Percentiles rank a stretch among this genome's conserved stretches.
Conservation (phyloP, 2,797 vertebrate genomes). For the Myotis planiceps region DNA sequence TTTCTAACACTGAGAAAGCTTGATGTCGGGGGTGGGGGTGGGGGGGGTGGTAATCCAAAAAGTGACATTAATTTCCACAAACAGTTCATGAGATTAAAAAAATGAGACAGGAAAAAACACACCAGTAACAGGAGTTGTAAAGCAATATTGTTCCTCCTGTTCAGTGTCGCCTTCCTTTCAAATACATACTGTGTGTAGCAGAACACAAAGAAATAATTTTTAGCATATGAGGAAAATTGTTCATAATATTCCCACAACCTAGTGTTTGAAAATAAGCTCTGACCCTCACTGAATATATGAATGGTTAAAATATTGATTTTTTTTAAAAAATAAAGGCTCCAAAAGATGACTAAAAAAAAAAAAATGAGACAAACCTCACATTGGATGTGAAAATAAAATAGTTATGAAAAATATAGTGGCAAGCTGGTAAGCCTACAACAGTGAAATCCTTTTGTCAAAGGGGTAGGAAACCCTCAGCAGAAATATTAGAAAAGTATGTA, state of each 20-base stretch:
- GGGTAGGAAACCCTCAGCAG: background rate
- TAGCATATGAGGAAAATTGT: constrained; percentile 73
- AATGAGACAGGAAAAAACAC: background rate
- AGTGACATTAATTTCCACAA: constrained; percentile 5
- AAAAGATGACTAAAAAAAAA: constrained; percentile 33
- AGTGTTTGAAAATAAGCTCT: constrained; percentile 51
- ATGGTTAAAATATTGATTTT: constrained; percentile 71
- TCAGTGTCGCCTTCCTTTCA: background rate
- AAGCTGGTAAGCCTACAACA: background rate
- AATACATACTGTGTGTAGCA: background rate
- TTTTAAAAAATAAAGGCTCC: constrained; percentile 44
- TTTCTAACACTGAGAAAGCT: background rate
- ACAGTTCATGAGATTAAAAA: background rate
- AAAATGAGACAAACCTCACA: background rate
- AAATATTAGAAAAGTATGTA: background rate
- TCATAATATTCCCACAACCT: constrained; percentile 36
- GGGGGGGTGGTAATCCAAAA: background rate
- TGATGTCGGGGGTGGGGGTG: background rate
- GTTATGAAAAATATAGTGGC: constrained; percentile 9
- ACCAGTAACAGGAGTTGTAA: background rate
- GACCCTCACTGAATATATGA: constrained; percentile 55
- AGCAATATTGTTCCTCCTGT: background rate
- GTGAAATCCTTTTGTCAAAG: background rate
- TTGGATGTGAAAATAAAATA: background rate
- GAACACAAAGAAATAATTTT: constrained; percentile 71